A percentile compares a stretch with the other conserved stretches of the same genome.
Evolutionary conservation across 2,113 vertebrate species (phyloP).

Genomic region (Climacteris rufus): DNA sequence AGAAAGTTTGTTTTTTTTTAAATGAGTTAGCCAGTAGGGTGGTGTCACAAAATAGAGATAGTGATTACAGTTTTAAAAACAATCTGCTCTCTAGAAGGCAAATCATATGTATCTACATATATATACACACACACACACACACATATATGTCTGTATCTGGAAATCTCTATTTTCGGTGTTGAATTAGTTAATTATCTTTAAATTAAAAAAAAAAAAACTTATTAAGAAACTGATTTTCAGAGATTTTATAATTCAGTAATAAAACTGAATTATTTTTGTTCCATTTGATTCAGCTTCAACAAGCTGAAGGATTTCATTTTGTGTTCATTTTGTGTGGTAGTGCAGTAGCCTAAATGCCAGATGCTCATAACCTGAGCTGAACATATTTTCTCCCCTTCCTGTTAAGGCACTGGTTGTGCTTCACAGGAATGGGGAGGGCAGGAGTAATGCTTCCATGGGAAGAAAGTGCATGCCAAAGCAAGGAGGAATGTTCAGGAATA

Average conservation of each 20-base stretch:
- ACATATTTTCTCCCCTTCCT: neutral
- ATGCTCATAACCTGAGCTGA: neutral
- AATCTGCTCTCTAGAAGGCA: neutral
- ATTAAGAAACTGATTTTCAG: neutral
- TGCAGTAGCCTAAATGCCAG: neutral
- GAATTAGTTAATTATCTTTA: neutral
- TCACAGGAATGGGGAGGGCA: neutral
- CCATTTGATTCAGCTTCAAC: neutral
- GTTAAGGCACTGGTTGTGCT: neutral
- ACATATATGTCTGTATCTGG: neutral
- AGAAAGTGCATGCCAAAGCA: neutral
- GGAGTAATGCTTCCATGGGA: neutral
- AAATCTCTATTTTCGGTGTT: neutral
- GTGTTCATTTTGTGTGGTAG: neutral
- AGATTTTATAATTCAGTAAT: neutral
- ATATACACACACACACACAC: accelerated
- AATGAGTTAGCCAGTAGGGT: neutral
- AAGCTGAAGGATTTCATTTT: constrained; percentile 4
- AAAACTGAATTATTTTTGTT: neutral
- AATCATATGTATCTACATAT: neutral
- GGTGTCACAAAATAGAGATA: neutral
- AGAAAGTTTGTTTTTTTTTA: neutral
- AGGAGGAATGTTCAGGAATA: constrained; percentile 41
- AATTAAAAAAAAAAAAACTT: neutral
- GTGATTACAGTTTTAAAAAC: neutral